These are phyloP conservation scores for Opisthograptis luteolata DNA, from an alignment of 2,888 invertebrate genomes.

Conservation along the genomic window DNA sequence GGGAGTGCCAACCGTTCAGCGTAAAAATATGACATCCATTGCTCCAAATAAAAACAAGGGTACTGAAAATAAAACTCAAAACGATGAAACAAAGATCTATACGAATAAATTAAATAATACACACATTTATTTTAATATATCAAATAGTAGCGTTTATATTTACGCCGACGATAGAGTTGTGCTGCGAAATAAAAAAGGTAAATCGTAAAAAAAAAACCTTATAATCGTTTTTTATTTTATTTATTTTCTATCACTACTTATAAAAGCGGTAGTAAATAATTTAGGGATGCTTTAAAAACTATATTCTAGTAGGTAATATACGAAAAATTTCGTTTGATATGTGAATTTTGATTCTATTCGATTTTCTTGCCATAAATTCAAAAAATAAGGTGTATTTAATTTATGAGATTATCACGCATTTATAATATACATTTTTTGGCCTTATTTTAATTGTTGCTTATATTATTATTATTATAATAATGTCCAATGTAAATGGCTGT, in stretches of 20 bases:
- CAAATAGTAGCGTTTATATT: conserved; percentile 45
- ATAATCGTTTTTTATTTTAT: neutral
- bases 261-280: too few species aligned
- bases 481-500: conserved; percentile 3
- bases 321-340: neutral
- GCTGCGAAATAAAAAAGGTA: conserved; percentile 30
- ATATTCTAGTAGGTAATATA: neutral
- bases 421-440: neutral
- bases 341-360: neutral
- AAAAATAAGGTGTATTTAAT: too few species aligned
- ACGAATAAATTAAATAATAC: conserved; percentile 8
- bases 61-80: neutral
- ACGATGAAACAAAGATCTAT: too few species aligned
- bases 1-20: conserved; percentile 23
- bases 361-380: neutral
- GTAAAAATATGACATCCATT: neutral
- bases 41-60: conserved; percentile 1
- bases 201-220: neutral
- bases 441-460: neutral
- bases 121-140: conserved; percentile 42
- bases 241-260: too few species aligned
- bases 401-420: neutral
- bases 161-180: conserved; percentile 36
- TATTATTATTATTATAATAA: neutral
- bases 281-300: neutral